phyloP scores from a whole-genome alignment of 2,888 invertebrate genomes.

The Nomada goodeniana region DNA sequence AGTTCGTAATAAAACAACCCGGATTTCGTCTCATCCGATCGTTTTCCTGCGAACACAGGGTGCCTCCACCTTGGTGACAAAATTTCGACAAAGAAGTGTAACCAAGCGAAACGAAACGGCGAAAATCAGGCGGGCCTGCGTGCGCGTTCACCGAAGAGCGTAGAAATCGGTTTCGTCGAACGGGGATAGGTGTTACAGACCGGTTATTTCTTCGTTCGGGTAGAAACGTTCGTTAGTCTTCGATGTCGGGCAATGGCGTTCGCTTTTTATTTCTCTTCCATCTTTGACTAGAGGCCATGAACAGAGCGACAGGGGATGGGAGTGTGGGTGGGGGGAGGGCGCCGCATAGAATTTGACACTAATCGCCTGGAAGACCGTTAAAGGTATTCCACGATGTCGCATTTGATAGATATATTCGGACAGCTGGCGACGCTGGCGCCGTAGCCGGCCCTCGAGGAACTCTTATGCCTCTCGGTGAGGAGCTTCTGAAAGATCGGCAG shows the following conservation, averaged over 20 bases:
- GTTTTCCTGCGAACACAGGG: neutral
- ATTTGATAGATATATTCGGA: conserved; percentile 97
- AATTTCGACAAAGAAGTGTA: neutral
- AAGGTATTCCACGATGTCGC: conserved; percentile 97
- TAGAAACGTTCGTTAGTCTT: too few relatives aligned
- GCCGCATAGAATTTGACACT: conserved; percentile 28
- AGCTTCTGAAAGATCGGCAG: conserved; percentile 96
- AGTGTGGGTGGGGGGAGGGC: neutral
- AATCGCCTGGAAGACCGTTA: conserved; percentile 84
- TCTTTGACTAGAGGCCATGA: conserved; percentile 1
- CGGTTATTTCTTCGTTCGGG: too few relatives aligned
- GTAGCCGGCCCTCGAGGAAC: conserved; percentile 88
- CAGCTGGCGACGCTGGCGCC: conserved; percentile 93
- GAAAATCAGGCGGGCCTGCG: too few relatives aligned
- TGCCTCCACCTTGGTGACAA: too few relatives aligned
- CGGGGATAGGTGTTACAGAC: too few relatives aligned
- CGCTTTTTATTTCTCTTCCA: neutral
- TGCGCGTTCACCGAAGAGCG: too few relatives aligned
- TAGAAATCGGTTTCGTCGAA: too few relatives aligned
- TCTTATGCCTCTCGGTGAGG: conserved; percentile 92
- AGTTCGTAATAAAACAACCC: conserved; percentile 23
- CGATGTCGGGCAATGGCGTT: too few relatives aligned
- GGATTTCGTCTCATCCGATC: neutral
- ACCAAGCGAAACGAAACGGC: neutral
- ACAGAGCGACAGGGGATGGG: neutral